Evolutionary conservation across 1,140 invertebrate genomes (phyloP), one percentile per base, ranked within the genome.

Genomic region (Dreissena polymorpha): DNA sequence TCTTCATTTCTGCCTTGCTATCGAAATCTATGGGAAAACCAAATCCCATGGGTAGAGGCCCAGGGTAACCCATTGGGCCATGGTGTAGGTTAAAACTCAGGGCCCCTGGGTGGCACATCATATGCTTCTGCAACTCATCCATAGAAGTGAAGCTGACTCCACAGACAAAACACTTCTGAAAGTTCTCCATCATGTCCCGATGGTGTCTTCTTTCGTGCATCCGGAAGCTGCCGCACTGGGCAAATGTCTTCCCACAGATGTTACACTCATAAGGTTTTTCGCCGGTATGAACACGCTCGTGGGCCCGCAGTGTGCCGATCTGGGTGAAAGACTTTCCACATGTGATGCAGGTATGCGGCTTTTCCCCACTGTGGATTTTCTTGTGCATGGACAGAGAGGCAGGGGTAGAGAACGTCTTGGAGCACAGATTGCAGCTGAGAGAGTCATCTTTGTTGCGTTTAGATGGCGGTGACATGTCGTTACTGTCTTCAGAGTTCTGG

Each of bases 211-310:
- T 81, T 63, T 90, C 89, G 70, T 90, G 89, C 88, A 90, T 90
- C 64, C 88, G 72, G 83, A 86, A 90, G 68, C 88, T 89, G 14
- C 89, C 89, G 57, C 88, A 88, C 77, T 90, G 88, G 6, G 88
- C 88, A 78, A 91, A 91, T 8, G 87, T 87, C 64, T 87, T 84
- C 2, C 89, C 90, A 74, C 89, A 90, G 27, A 83, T 83, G 53
- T 86, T 86, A 69, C 90, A 91, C 57, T 87, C 83, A 74, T 90
- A 90, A 0, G 89, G 90, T 70, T 90, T 91, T 69, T 91, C 90
- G n/a, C 87, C 88, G 16, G 88, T 90, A 75, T 91, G 90, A 50
- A 89, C 86, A 14, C 89, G 70, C 76, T 90, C 89, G 67, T 90
- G 89, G 18, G 88, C 88, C 29, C 87, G 84, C 60, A 90, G 86